Percentiles rank a stretch among this genome's conserved stretches.
These are phyloP conservation scores for Leistus spinibarbis DNA, from an alignment of 2,888 invertebrate species.

Conservation along the genomic window DNA sequence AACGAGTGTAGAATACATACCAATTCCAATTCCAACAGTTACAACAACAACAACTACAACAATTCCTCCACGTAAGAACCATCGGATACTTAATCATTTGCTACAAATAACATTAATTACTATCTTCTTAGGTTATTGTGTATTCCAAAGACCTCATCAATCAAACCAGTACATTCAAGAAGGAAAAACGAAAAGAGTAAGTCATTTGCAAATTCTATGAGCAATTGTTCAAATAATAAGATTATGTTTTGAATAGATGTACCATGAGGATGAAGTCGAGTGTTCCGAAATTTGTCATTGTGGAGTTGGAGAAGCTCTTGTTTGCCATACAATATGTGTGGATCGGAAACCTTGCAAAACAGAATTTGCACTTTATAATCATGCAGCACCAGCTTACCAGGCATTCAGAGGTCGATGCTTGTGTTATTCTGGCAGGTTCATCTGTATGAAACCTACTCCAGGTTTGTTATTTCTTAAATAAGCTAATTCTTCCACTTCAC, in stretches of 20 bases:
- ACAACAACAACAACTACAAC: slow-evolving; percentile 52
- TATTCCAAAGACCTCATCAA: slow-evolving; percentile 81
- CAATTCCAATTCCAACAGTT: slow-evolving; percentile 56
- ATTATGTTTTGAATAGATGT: slow-evolving; percentile 64
- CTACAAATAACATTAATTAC: neutral
- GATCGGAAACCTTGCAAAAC: slow-evolving; percentile 87
- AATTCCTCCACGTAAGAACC: slow-evolving; percentile 32
- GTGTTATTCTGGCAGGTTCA: slow-evolving; percentile 90
- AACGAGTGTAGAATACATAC: slow-evolving; percentile 60
- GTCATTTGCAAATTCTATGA: slow-evolving; percentile 48
- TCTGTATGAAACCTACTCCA: slow-evolving; percentile 85
- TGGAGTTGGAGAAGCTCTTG: slow-evolving; percentile 75
- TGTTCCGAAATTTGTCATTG: slow-evolving; percentile 92
- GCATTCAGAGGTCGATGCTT: slow-evolving; percentile 87
- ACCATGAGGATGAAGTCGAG: slow-evolving; percentile 83
- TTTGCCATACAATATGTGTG: slow-evolving; percentile 88
- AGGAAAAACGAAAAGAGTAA: slow-evolving; percentile 84
- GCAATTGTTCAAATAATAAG: neutral
- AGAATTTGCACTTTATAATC: slow-evolving; percentile 86
- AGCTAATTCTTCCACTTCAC: neutral
- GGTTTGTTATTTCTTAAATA: slow-evolving; percentile 53
- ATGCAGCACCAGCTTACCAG: slow-evolving; percentile 88
- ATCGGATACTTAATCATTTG: neutral
- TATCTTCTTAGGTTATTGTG: slow-evolving; percentile 70
- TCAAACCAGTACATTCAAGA: slow-evolving; percentile 84